Conservation (phyloP, 1,140 invertebrate genomes). For the Drosophila prosaltans region DNA sequence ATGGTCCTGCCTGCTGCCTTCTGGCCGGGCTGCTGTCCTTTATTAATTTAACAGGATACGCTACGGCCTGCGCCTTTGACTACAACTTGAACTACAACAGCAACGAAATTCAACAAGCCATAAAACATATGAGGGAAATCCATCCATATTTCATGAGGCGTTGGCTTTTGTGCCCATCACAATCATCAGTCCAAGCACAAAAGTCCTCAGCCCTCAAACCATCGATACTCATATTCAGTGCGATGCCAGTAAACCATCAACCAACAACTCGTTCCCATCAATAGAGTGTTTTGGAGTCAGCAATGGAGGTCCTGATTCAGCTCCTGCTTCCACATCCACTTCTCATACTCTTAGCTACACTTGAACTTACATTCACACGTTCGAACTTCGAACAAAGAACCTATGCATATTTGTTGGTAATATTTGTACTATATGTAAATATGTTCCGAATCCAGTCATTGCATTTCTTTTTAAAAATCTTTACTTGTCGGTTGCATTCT, state of each 20-base stretch:
- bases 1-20: conserved; percentile 30
- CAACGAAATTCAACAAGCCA: conserved; percentile 76
- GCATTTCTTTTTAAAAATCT: conserved; percentile 33
- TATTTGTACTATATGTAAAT: conserved; percentile 44
- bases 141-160: conserved; percentile 83
- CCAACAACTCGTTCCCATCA: conserved; percentile 35
- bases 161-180: conserved; percentile 82
- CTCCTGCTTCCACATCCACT: conserved; percentile 15
- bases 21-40: conserved; percentile 48
- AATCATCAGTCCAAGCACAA: conserved; percentile 58
- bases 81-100: conserved; percentile 75
- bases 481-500: conserved; percentile 21
- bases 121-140: conserved; percentile 79
- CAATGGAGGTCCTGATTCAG: conserved; percentile 23
- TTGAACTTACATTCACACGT: conserved; percentile 81
- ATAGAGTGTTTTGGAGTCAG: conserved; percentile 36
- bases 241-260: conserved; percentile 21
- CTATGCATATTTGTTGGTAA: conserved; percentile 63
- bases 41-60: conserved; percentile 75
- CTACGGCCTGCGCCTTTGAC: conserved; percentile 63
- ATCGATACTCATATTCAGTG: not conserved
- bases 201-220: conserved; percentile 24
- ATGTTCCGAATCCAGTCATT: conserved; percentile 36
- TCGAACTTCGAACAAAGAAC: conserved; percentile 54
- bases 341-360: conserved; percentile 54